phyloP scores from a whole-genome alignment of 2,888 invertebrate genomes.

The Neoascia interrupta region DNA sequence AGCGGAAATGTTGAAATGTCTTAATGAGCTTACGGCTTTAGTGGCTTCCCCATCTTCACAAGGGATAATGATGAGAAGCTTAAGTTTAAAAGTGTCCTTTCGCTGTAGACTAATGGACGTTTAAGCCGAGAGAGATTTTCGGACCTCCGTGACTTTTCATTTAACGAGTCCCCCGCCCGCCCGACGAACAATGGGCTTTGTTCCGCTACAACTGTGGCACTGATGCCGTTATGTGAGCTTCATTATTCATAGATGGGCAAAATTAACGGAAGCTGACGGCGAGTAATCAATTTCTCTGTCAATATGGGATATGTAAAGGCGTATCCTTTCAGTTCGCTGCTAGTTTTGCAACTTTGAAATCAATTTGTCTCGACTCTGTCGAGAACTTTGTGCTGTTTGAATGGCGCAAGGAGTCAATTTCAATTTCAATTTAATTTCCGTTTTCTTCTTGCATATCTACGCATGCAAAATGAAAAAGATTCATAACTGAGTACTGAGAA shows the following conservation, averaged over 20 bases:
- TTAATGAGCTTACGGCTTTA: conserved; percentile 69
- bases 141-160: conserved; percentile 63
- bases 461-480: conserved; percentile 5
- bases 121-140: conserved; percentile 62
- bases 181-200: conserved; percentile 49
- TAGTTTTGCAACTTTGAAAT: conserved; percentile 10
- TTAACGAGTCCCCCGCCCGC: conserved; percentile 23
- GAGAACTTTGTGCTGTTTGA: too few relatives aligned
- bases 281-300: conserved; percentile 59
- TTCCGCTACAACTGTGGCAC: conserved; percentile 6
- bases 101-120: conserved; percentile 59
- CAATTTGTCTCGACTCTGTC: conserved; percentile 34
- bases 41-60: conserved; percentile 59
- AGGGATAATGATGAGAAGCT: conserved; percentile 61
- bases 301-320: conserved; percentile 43
- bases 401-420: conserved; percentile 4
- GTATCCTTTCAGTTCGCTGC: conserved; percentile 19
- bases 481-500: neutral
- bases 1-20: conserved; percentile 69
- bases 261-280: conserved; percentile 37
- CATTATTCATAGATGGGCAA: conserved; percentile 39
- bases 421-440: conserved; percentile 36
- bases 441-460: conserved; percentile 1
- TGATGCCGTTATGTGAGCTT: conserved; percentile 16
- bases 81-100: conserved; percentile 59